A percentile compares a stretch with the other conserved stretches of the same genome.
Conservation (phyloP, 35 echinoderm and acorn worm species). For the Holothuria glaberrima region DNA sequence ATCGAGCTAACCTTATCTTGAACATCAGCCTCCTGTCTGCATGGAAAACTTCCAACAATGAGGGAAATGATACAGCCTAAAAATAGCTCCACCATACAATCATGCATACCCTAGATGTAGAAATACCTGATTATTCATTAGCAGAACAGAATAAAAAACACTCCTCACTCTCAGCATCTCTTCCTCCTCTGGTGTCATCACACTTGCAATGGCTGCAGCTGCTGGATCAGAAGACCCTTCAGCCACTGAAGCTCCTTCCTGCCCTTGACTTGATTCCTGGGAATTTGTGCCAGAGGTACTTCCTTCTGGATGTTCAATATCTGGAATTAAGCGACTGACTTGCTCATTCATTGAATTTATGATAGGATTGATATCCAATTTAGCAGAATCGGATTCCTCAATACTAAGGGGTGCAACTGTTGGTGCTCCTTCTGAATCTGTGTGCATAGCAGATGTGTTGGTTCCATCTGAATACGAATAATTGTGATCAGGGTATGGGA, state of each 20-base stretch:
- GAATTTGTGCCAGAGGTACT: background rate
- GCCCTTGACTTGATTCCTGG: background rate
- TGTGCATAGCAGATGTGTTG: conserved; percentile 39
- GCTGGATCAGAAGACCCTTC: background rate
- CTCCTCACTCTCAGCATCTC: conserved; percentile 42
- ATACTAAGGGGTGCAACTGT: conserved; percentile 56
- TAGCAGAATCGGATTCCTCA: conserved; percentile 58
- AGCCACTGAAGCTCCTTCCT: background rate
- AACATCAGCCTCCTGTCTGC: no score
- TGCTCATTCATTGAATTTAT: conserved; percentile 70
- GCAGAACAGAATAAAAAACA: no score
- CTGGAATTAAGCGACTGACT: conserved; percentile 53
- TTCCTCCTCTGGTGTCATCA: conserved; percentile 51
- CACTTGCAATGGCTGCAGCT: conserved; percentile 14
- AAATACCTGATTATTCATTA: no score
- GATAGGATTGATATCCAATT: conserved; percentile 62
- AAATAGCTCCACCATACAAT: no score
- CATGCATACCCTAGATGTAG: no score
- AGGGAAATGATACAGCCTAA: no score
- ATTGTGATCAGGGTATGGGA: conserved; percentile 76
- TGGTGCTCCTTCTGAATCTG: conserved; percentile 63
- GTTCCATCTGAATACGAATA: conserved; percentile 70
- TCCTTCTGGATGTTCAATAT: conserved; percentile 54
- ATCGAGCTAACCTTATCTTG: no score
- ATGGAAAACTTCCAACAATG: no score